Evolutionary conservation across 2,888 invertebrate genomes (phyloP).

Genomic region (Hyles lineata): DNA sequence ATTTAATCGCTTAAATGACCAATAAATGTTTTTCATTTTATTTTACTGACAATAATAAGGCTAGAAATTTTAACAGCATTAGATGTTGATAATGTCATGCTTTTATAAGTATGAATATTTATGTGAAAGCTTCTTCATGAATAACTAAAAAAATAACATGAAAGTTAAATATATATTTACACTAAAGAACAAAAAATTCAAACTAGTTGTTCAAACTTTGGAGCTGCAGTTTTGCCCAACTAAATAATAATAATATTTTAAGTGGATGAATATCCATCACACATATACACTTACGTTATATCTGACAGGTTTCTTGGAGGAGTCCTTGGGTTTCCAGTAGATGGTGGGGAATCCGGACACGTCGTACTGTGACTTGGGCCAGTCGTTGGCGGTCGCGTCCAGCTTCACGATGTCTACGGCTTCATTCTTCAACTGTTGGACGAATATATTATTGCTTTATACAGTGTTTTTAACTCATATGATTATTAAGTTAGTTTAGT

Average conservation of each 20-base stretch:
- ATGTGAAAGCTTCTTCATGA: no score
- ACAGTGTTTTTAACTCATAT: background rate
- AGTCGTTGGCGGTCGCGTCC: conserved; percentile 99
- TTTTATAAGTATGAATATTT: no score
- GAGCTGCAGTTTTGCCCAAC: no score
- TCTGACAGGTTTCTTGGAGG: conserved; percentile 90
- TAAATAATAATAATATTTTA: background rate
- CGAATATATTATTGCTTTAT: background rate
- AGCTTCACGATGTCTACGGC: conserved; percentile 97
- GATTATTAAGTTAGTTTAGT: background rate
- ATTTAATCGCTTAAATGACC: no score
- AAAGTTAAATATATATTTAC: no score
- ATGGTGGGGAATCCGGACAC: conserved; percentile 99
- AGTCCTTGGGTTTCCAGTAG: conserved; percentile 96
- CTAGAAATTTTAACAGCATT: no score
- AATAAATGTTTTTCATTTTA: no score
- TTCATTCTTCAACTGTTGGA: conserved; percentile 90
- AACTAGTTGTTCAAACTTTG: no score
- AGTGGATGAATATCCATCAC: background rate
- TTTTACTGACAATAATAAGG: no score
- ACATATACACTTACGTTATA: conserved; percentile 88
- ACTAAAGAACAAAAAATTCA: no score
- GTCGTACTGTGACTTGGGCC: conserved; percentile 92
- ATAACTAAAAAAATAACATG: no score
- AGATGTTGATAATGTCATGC: no score